Evolutionary conservation across 2,113 vertebrate species (phyloP), one percentile per base, ranked within the genome.

Genomic region (Tupaia chinensis): DNA sequence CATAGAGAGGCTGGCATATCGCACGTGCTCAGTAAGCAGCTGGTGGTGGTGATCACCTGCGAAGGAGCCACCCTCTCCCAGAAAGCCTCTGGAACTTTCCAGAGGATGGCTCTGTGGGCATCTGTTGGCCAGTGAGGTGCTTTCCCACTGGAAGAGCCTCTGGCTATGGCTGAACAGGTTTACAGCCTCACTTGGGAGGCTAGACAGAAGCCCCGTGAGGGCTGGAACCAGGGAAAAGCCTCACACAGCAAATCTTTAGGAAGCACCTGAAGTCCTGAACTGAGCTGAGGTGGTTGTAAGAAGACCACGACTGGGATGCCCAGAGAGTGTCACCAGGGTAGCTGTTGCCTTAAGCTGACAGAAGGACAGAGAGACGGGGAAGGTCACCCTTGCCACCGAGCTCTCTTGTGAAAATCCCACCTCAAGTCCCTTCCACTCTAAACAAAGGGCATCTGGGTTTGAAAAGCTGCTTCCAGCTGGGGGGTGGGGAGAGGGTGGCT

Each of bases 1-100:
- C 0, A 0, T 0, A 0, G 16, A 23, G 44, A 4, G 32, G 74
- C 17, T 1, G 4, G 69, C n/a, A 13, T 6, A 1, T 0, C 0
- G 7, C 0, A 2, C 0, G 73, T 10, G 3, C 77, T n/a, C 4
- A 0, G 7, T 0, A 6, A 5, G 29, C 20, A n/a, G 72, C 58
- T 1, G 29, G n/a, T 25, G 54, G 61, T 13, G 19, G 63, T 7
- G 4, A 17, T 4, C 5, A 6, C 25, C 22, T 27, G 9, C 32
- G 0, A 14, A 61, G 68, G n/a, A 69, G 34, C 11, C 3, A 1
- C n/a, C 9, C 74, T 77, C n/a, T 72, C 83, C 65, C 20, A 14
- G 32, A 22, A 65, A 3, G 73, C 74, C 34, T 19, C n/a, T 11
- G 7, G 2, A n/a, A 63, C 70, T 23, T n/a, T 25, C 79, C 23